These are phyloP conservation scores for Pollenia griseotomentosa DNA, from an alignment of 2,888 invertebrate genomes.

Conservation along the genomic window DNA sequence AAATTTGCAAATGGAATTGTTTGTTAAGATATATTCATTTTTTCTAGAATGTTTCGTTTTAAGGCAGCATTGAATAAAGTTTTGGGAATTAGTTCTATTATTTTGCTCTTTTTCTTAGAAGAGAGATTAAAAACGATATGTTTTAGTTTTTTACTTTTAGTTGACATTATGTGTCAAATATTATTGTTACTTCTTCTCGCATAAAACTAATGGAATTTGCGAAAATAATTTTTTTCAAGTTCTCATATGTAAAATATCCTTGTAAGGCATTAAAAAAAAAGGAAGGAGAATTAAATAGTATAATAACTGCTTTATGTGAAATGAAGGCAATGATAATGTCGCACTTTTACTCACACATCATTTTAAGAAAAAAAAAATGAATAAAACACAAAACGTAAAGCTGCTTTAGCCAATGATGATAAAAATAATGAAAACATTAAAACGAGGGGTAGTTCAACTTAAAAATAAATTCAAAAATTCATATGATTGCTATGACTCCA, in stretches of 20 bases:
- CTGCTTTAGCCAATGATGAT: constrained; percentile 71
- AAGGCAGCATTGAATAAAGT: neutral
- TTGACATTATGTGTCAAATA: constrained; percentile 43
- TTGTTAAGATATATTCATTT: neutral
- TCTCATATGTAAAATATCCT: constrained; percentile 58
- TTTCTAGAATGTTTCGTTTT: neutral
- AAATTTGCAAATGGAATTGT: neutral
- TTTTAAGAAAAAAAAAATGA: constrained; percentile 71
- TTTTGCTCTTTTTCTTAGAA: neutral
- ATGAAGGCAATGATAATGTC: constrained; percentile 64
- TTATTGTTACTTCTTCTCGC: constrained; percentile 34
- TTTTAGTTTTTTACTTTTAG: constrained; percentile 9
- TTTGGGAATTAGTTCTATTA: neutral
- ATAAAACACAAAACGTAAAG: constrained; percentile 77
- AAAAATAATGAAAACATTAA: neutral
- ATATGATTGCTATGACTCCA: no score
- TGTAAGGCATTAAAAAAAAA: constrained; percentile 29
- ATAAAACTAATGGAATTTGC: constrained; percentile 54
- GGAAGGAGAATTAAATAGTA: constrained; percentile 18
- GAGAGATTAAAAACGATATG: neutral
- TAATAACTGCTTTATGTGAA: constrained; percentile 40
- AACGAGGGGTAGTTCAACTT: neutral
- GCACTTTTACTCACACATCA: constrained; percentile 13
- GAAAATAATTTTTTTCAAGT: constrained; percentile 15
- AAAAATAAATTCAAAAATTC: no score